phyloP scores from a whole-genome alignment of 2,797 vertebrate species.

The Rhabdophis nuchalis region DNA sequence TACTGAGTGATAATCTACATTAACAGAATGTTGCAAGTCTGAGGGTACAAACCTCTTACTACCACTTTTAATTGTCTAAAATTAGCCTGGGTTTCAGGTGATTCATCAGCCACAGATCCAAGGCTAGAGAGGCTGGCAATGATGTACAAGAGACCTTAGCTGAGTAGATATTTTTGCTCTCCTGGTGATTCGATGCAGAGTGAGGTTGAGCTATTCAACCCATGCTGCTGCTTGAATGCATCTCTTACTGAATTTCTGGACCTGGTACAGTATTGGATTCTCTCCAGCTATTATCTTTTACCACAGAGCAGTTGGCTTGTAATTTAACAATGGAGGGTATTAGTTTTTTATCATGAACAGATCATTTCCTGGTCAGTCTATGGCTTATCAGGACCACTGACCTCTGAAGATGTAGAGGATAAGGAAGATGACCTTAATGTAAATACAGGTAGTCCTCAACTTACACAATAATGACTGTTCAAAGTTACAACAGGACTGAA shows the following conservation, averaged over 20 bases:
- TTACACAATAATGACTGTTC: too few species aligned
- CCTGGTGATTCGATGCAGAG: not conserved
- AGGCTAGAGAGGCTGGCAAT: not conserved
- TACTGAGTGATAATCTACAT: not conserved
- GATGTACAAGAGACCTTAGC: not conserved
- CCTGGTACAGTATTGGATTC: not conserved
- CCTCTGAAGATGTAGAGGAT: not conserved
- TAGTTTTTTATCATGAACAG: not conserved
- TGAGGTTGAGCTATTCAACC: not conserved
- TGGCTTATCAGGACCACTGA: not conserved
- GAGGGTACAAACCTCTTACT: not conserved
- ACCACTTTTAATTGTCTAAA: not conserved
- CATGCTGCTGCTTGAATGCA: not conserved
- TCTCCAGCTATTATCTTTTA: not conserved
- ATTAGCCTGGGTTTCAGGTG: not conserved
- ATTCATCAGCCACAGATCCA: not conserved
- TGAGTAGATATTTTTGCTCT: not conserved
- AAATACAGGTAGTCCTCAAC: too few species aligned
- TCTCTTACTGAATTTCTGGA: not conserved
- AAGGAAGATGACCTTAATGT: not conserved
- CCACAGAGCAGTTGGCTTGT: not conserved
- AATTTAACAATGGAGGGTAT: not conserved
- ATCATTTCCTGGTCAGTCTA: not conserved
- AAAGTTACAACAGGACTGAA: too few species aligned
- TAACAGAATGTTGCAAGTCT: not conserved